Evolutionary conservation across 2,113 vertebrate species (phyloP).

Genomic region (Nicator chloris): DNA sequence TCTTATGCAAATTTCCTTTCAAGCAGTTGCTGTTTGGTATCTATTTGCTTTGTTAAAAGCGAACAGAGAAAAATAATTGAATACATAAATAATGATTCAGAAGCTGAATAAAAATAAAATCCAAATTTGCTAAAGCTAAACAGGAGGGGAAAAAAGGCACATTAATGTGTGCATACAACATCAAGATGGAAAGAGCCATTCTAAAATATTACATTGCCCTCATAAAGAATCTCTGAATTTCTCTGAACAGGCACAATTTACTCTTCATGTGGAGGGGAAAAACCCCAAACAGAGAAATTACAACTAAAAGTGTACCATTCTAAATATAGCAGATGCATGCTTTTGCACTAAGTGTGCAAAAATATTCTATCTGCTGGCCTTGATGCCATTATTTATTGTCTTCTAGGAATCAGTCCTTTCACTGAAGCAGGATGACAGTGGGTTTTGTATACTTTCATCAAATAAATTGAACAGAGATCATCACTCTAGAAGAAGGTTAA

Average conservation of each 20-base stretch:
- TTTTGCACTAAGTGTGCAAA: not conserved
- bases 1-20: not conserved
- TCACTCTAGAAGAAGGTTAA: not conserved
- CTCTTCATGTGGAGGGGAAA: not conserved
- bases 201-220: not conserved
- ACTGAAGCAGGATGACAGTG: not conserved
- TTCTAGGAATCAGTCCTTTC: not conserved
- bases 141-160: not conserved
- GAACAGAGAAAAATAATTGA: not conserved
- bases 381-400: not conserved
- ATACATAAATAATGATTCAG: not conserved
- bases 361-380: not conserved
- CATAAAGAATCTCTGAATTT: not conserved
- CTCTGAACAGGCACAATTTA: not conserved
- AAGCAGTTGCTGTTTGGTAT: not conserved
- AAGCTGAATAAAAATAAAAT: not conserved
- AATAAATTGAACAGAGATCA: not conserved
- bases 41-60: not conserved
- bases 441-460: not conserved
- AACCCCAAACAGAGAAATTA: not conserved
- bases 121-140: not conserved
- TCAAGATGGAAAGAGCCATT: not conserved
- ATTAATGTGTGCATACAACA: not conserved
- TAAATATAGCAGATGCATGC: not conserved
- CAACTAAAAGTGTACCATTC: not conserved